Evolutionary conservation across 2,888 invertebrate genomes (phyloP), one percentile per base, ranked within the genome.

Genomic region (Horisme vitalbata): DNA sequence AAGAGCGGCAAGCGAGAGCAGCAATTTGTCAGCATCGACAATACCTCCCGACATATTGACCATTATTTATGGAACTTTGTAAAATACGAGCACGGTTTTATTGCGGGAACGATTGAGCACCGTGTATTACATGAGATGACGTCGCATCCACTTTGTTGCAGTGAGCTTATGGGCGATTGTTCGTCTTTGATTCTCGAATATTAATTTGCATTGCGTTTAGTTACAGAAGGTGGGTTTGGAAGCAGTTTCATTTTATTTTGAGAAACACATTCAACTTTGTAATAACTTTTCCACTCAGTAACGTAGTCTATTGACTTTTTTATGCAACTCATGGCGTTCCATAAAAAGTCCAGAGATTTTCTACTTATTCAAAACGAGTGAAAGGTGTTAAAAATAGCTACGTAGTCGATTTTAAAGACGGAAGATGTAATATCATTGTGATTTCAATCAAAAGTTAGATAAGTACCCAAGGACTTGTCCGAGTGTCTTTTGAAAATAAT

Each of bases 11-110:
- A 76, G 79, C 79, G 79, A 79, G 79, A 76, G 70, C 68, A 70
- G 83, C 80, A 88, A 89, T 89, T 89, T 89, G 89, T 89, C 89
- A 88, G 76, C 65, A 75, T 86, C 86, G 85, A 89, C 89, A 88
- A 89, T 83, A 63, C 81, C 65, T 73, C 70, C 65, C 83, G 88
- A 84, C 85, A 82, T 85, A 88, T 87, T 87, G 88, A 82, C 85
- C 87, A 88, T 87, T 88, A 89, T 89, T 88, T 89, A 89, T 88
- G 83, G 77, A 75, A 73, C 75, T 77, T 69, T 74, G 83, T 84
- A 79, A 83, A 83, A 83, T 79, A 76, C 78, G 72, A 65, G 63
- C 72, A 59, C 59, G 73, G 76, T 78, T 86, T 87, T 87, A 87
- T 83, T 84, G 83, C 89, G 86, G 81, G 85, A 86, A 82, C 78